These are phyloP conservation scores for Centropristis striata DNA, from an alignment of 2,113 vertebrate genomes.

Conservation along the genomic window DNA sequence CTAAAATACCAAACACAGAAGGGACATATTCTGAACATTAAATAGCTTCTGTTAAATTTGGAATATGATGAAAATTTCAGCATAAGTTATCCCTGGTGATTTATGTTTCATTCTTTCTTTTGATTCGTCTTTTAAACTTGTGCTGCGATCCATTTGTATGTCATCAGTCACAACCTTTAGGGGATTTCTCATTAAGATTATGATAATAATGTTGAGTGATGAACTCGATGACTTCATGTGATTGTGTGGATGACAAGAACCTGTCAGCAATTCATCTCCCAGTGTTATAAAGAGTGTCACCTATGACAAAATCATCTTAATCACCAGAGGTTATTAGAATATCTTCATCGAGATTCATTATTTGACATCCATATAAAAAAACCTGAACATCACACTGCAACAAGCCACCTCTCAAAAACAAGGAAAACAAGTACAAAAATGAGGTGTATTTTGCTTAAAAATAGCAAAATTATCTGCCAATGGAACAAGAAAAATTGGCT, in stretches of 20 bases:
- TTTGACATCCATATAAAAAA: not conserved
- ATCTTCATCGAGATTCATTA: constrained; percentile 10
- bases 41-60: not conserved
- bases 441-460: no score
- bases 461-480: no score
- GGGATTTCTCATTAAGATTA: constrained; percentile 21
- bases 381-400: not conserved
- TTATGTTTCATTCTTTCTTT: not conserved
- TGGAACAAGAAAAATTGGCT: no score
- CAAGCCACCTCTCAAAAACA: no score
- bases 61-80: not conserved
- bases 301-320: constrained; percentile 24
- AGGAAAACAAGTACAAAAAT: no score
- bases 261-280: constrained; percentile 15
- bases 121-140: not conserved
- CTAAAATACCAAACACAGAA: not conserved
- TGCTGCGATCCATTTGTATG: no score
- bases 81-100: not conserved
- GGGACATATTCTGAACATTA: not conserved
- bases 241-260: constrained; percentile 18
- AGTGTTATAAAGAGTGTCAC: not conserved
- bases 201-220: constrained; percentile 24
- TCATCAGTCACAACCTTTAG: constrained; percentile 32
- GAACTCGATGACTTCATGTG: constrained; percentile 33
- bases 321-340: constrained; percentile 10